Conservation (phyloP, 2,888 invertebrate genomes). For the Agrotis segetum region DNA sequence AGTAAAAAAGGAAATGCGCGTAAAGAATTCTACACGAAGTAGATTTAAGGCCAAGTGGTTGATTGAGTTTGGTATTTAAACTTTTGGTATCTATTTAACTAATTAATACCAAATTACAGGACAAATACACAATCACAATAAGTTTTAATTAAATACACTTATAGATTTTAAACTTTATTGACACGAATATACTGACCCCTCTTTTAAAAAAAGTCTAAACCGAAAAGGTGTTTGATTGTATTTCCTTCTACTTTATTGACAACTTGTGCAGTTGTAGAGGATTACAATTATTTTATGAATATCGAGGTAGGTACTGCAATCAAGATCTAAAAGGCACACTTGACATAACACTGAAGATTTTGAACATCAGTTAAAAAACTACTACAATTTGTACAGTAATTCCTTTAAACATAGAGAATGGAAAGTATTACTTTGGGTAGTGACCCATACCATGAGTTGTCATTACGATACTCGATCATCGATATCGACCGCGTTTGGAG, state of each 20-base stretch:
- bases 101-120: background rate
- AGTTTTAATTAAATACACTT: background rate
- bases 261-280: background rate
- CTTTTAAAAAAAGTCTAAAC: too few relatives aligned
- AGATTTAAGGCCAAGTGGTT: constrained; percentile 6
- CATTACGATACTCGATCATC: too few relatives aligned
- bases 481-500: too few relatives aligned
- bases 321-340: constrained; percentile 9
- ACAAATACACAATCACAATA: background rate
- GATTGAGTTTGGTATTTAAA: background rate
- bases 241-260: background rate
- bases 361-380: background rate
- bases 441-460: too few relatives aligned
- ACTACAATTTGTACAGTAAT: background rate
- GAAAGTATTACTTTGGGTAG: too few relatives aligned
- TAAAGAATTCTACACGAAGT: background rate
- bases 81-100: background rate
- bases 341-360: constrained; percentile 1
- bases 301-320: constrained; percentile 11
- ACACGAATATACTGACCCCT: background rate
- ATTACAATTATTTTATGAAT: constrained; percentile 2
- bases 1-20: background rate
- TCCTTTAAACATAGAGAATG: too few relatives aligned
- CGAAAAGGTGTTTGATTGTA: background rate
- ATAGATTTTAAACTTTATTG: background rate